phyloP scores from a whole-genome alignment of 2,113 vertebrate species.

The Ceyx melanurus region DNA sequence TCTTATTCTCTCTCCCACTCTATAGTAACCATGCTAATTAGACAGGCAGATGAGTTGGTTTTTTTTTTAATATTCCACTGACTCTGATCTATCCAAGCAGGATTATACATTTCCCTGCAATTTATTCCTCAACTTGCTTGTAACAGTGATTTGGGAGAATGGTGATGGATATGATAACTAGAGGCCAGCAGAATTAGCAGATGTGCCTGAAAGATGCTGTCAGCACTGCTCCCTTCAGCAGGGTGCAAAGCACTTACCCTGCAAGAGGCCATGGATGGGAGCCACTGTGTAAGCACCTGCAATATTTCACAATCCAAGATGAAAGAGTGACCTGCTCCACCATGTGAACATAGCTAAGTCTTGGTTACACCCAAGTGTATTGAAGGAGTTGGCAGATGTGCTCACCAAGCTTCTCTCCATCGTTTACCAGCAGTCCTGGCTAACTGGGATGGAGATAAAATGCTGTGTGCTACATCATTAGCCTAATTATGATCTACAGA shows the following conservation, averaged over 20 bases:
- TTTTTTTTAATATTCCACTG: background rate
- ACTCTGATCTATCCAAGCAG: background rate
- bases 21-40: background rate
- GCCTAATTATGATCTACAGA: background rate
- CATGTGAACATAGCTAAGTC: too few species aligned
- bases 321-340: too few species aligned
- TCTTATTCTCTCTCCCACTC: background rate
- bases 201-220: background rate
- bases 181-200: background rate
- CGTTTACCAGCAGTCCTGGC: too few species aligned
- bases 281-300: background rate
- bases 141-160: background rate
- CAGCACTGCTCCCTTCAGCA: background rate
- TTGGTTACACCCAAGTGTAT: too few species aligned
- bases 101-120: background rate
- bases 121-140: background rate
- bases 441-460: background rate
- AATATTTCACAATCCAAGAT: too few species aligned
- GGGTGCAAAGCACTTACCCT: background rate
- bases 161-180: background rate
- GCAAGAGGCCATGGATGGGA: rapidly evolving
- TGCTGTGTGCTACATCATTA: background rate
- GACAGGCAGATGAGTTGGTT: background rate
- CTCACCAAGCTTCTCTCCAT: too few species aligned
- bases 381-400: too few species aligned